Percentiles rank a stretch among this genome's conserved stretches.
Evolutionary conservation across 1,140 invertebrate species (phyloP).

Genomic region (Lineus longissimus): DNA sequence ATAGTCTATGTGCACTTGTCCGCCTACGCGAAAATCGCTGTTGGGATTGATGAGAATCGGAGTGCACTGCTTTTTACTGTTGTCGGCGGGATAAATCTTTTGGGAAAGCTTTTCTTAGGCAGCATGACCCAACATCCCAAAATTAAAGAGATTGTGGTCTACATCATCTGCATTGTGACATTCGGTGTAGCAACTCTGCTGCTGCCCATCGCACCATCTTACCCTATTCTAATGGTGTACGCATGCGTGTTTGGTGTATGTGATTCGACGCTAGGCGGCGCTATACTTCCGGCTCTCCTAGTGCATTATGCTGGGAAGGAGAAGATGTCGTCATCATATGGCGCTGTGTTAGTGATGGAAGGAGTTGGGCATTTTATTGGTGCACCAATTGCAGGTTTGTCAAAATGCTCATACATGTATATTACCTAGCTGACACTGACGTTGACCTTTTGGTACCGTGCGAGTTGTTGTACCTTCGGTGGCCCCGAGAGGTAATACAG

Average conservation of each 20-base stretch:
- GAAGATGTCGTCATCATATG: neutral
- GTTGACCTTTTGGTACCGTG: too few relatives aligned
- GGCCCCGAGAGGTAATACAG: too few relatives aligned
- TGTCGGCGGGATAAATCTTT: neutral
- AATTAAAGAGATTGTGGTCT: neutral
- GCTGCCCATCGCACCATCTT: neutral
- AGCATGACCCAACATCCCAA: neutral
- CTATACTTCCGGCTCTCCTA: neutral
- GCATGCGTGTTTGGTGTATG: constrained; percentile 3
- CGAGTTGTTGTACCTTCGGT: too few relatives aligned
- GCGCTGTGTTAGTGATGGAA: neutral
- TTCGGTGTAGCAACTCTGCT: neutral
- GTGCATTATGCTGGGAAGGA: neutral
- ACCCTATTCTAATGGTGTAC: neutral
- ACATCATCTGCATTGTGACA: neutral
- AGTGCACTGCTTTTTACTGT: constrained; percentile 1
- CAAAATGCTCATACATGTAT: too few relatives aligned
- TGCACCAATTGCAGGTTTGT: constrained; percentile 7
- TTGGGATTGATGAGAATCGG: neutral
- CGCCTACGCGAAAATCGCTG: constrained; percentile 3
- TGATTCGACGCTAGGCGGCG: neutral
- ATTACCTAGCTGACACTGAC: too few relatives aligned
- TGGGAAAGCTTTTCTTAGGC: neutral
- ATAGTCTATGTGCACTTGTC: neutral
- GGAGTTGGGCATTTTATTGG: constrained; percentile 1